A percentile compares a stretch with the other conserved stretches of the same genome.
phyloP scores from a whole-genome alignment of 2,113 vertebrate species.

The Toxotes chatareus region DNA sequence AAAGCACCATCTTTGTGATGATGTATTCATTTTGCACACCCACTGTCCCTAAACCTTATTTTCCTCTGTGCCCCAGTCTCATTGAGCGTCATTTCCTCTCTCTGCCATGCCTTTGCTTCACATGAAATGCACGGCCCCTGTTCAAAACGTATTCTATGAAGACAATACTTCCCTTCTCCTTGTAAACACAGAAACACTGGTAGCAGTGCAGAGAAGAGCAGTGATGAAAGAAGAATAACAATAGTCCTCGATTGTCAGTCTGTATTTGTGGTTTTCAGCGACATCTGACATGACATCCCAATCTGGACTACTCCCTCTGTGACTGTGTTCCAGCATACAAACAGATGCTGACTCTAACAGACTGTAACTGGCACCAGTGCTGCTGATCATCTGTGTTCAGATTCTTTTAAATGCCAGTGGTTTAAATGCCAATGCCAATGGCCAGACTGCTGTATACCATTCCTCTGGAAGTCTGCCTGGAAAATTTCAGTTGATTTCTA shows the following conservation, averaged over 20 bases:
- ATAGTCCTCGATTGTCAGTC: neutral
- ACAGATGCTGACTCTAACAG: neutral
- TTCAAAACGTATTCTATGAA: neutral
- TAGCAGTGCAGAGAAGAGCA: neutral
- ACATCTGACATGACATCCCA: neutral
- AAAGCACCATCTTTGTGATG: neutral
- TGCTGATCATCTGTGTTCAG: neutral
- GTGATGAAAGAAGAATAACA: neutral
- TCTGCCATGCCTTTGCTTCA: neutral
- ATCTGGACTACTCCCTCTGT: neutral
- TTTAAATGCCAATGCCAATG: too few relatives aligned
- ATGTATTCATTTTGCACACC: neutral
- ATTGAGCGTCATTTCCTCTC: neutral
- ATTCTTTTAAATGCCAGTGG: too few relatives aligned
- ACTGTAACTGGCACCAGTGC: neutral
- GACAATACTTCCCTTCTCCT: neutral
- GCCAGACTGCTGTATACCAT: too few relatives aligned
- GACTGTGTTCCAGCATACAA: slow-evolving; percentile 1
- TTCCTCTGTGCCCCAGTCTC: neutral
- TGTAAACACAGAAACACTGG: neutral
- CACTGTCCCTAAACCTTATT: neutral
- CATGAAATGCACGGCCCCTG: neutral
- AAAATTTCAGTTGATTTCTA: too few relatives aligned
- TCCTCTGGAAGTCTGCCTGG: too few relatives aligned
- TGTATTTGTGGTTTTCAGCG: neutral